These are phyloP conservation scores for Scarus forsteni DNA, from an alignment of 2,797 vertebrate genomes.

Conservation along the genomic window DNA sequence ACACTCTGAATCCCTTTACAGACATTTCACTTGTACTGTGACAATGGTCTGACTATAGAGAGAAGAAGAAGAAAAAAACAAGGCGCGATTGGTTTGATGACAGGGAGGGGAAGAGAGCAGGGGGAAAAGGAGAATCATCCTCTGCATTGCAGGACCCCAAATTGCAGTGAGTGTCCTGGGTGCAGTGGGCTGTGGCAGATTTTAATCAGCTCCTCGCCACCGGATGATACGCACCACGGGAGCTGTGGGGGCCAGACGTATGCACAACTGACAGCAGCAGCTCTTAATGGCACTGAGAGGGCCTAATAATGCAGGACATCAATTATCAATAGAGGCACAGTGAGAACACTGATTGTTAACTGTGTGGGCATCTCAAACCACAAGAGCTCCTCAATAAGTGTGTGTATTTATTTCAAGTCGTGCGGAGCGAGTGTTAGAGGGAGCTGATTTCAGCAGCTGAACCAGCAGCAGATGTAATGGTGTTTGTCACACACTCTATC, in stretches of 20 bases:
- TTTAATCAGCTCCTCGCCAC: constrained; percentile 75
- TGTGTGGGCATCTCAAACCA: constrained; percentile 39
- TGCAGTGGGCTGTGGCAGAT: constrained; percentile 73
- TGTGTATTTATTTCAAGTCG: constrained; percentile 29
- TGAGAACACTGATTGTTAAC: constrained; percentile 44
- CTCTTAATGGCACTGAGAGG: constrained; percentile 59
- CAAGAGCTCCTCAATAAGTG: constrained; percentile 28
- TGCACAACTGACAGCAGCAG: constrained; percentile 29
- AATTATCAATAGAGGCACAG: constrained; percentile 56
- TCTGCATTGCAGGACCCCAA: constrained; percentile 69
- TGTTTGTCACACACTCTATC: constrained; percentile 7
- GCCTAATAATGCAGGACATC: constrained; percentile 68
- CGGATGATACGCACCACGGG: constrained; percentile 47
- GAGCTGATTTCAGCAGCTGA: constrained; percentile 20
- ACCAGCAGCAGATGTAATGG: constrained; percentile 17
- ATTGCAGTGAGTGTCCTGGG: constrained; percentile 65
- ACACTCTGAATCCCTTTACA: constrained; percentile 65
- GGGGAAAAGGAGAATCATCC: constrained; percentile 46
- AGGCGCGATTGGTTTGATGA: constrained; percentile 56
- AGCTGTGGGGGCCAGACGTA: constrained; percentile 46
- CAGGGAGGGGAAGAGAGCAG: constrained; percentile 23
- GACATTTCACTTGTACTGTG: constrained; percentile 26
- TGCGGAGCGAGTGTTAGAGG: constrained; percentile 4
- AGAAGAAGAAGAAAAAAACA: constrained; percentile 37
- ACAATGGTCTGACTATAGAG: constrained; percentile 22